Conservation (phyloP, 2,113 vertebrate genomes). For the Morone chrysops region DNA sequence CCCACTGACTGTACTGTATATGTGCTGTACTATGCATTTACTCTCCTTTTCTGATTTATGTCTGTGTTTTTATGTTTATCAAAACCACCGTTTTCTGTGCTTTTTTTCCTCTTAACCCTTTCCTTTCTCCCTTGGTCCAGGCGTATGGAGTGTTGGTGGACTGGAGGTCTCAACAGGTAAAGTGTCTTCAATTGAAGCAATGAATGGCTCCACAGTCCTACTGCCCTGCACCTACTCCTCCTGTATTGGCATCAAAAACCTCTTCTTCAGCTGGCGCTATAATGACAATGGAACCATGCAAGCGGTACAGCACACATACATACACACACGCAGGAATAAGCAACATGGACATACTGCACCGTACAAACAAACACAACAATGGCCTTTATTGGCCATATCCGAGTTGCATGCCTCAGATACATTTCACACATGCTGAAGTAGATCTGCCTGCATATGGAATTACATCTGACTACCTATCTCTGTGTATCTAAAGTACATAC, state of each 20-base stretch:
- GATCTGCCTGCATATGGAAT: neutral
- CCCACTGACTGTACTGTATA: neutral
- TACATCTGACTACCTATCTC: neutral
- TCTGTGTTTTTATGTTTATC: neutral
- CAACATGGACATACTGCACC: neutral
- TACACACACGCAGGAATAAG: neutral
- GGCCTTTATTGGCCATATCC: neutral
- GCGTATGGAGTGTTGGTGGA: constrained; percentile 79
- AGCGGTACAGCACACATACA: constrained; percentile 60
- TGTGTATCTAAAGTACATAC: constrained; percentile 5
- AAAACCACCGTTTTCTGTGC: too few species aligned
- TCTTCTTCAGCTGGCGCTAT: constrained; percentile 90
- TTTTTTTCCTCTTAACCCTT: neutral
- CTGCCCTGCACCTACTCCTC: constrained; percentile 91
- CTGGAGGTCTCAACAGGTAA: constrained; percentile 94
- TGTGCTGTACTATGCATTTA: neutral
- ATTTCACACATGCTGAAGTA: neutral
- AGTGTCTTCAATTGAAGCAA: constrained; percentile 84
- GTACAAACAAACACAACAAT: neutral
- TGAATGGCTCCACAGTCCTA: constrained; percentile 91
- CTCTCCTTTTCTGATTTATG: neutral
- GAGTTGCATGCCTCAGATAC: neutral
- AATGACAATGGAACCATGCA: constrained; percentile 78
- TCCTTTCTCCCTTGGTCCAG: constrained; percentile 50
- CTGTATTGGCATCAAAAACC: constrained; percentile 92